Evolutionary conservation across 2,888 invertebrate species (phyloP).

Genomic region (Nephrotoma appendiculata): DNA sequence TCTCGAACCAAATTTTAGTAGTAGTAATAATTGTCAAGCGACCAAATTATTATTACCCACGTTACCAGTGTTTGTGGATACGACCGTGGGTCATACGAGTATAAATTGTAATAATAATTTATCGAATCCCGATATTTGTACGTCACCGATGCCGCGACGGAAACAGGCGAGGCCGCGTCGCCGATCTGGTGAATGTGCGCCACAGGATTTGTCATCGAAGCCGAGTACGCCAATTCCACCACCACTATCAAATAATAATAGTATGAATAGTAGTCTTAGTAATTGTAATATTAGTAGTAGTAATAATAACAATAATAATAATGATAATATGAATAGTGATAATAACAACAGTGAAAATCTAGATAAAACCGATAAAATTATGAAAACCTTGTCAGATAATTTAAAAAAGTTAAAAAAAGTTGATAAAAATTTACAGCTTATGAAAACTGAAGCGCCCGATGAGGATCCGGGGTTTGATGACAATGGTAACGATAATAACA

Average conservation of each 20-base stretch:
- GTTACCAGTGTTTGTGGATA: conserved; percentile 24
- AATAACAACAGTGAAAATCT: not conserved
- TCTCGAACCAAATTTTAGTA: conserved; percentile 30
- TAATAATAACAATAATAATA: conserved; percentile 2
- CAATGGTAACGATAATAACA: not conserved
- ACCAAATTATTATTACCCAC: conserved; percentile 28
- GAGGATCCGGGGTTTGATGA: not conserved
- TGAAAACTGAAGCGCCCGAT: not conserved
- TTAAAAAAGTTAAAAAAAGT: not conserved
- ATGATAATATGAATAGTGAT: not conserved
- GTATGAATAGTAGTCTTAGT: not conserved
- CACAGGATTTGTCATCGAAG: conserved; percentile 43
- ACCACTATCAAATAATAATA: conserved; percentile 1
- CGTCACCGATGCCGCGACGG: conserved; percentile 67
- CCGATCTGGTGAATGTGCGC: conserved; percentile 60
- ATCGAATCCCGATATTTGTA: conserved; percentile 39
- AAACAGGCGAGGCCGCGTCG: conserved; percentile 77
- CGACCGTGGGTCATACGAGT: conserved; percentile 20
- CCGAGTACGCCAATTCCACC: conserved; percentile 18
- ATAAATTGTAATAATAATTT: conserved; percentile 16
- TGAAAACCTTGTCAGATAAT: not conserved
- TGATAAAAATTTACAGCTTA: not conserved
- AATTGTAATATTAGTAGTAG: conserved; percentile 3
- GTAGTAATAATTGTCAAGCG: conserved; percentile 27
- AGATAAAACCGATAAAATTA: conserved; percentile 3